Conservation (phyloP, 2,797 vertebrate species). For the Coendou prehensilis region DNA sequence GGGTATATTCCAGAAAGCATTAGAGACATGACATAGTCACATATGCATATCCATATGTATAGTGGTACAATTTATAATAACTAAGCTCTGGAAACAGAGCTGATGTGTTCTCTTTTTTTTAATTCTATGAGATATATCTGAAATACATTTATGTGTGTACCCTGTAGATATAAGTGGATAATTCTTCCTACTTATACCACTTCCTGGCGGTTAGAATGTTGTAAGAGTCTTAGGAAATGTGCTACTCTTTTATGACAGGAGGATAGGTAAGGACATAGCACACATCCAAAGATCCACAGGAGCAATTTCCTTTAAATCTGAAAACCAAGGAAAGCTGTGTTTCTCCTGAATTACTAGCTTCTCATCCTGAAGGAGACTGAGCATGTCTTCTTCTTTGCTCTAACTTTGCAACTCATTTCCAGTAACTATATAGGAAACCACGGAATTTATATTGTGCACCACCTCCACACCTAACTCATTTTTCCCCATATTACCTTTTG, state of each 20-base stretch:
- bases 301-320: background rate
- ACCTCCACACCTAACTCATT: background rate
- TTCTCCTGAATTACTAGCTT: background rate
- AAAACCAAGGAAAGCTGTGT: background rate
- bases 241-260: background rate
- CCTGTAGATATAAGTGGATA: background rate
- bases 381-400: background rate
- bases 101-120: background rate
- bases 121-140: background rate
- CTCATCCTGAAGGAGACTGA: background rate
- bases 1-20: background rate
- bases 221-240: conserved; percentile 1
- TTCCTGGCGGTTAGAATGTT: background rate
- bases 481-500: background rate
- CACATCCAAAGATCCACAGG: background rate
- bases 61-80: background rate
- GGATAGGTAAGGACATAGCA: background rate
- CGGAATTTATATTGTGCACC: background rate
- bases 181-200: background rate
- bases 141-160: background rate
- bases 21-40: background rate
- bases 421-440: background rate
- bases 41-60: background rate
- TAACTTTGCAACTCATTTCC: background rate
- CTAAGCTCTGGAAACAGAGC: background rate